Percentiles rank a stretch among this genome's conserved stretches.
Conservation (phyloP, 1,140 invertebrate species). For the Leptinotarsa texana region DNA sequence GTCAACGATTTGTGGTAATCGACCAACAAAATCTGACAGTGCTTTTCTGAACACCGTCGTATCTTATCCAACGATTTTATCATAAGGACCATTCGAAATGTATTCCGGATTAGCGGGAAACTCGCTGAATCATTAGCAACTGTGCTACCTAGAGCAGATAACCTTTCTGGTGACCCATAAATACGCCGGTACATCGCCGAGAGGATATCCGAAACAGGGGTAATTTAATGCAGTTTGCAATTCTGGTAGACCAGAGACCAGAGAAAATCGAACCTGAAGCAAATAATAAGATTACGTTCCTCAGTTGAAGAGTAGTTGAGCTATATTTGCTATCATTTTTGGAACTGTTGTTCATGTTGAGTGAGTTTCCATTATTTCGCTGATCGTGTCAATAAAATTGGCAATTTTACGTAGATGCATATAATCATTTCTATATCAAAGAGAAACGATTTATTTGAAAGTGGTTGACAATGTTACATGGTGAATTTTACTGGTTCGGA, state of each 20-base stretch:
- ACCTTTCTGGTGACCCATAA: conserved; percentile 3
- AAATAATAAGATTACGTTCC: background rate
- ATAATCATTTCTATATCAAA: too few relatives aligned
- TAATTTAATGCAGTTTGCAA: background rate
- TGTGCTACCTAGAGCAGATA: background rate
- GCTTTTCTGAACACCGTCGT: background rate
- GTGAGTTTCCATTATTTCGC: too few relatives aligned
- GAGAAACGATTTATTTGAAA: too few relatives aligned
- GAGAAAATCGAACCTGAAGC: too few relatives aligned
- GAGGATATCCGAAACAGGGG: background rate
- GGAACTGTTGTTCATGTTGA: too few relatives aligned
- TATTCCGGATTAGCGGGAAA: background rate
- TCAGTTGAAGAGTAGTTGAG: background rate
- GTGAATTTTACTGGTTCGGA: too few relatives aligned
- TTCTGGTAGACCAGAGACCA: background rate
- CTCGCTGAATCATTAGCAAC: background rate
- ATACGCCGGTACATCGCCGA: background rate
- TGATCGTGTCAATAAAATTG: too few relatives aligned
- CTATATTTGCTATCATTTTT: too few relatives aligned
- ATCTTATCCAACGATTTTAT: background rate
- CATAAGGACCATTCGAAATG: background rate
- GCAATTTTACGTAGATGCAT: too few relatives aligned
- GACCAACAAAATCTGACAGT: background rate
- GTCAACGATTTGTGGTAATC: too few relatives aligned
- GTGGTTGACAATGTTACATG: too few relatives aligned